Conservation (phyloP, 1,140 invertebrate species). For the Danaus melanippus region DNA sequence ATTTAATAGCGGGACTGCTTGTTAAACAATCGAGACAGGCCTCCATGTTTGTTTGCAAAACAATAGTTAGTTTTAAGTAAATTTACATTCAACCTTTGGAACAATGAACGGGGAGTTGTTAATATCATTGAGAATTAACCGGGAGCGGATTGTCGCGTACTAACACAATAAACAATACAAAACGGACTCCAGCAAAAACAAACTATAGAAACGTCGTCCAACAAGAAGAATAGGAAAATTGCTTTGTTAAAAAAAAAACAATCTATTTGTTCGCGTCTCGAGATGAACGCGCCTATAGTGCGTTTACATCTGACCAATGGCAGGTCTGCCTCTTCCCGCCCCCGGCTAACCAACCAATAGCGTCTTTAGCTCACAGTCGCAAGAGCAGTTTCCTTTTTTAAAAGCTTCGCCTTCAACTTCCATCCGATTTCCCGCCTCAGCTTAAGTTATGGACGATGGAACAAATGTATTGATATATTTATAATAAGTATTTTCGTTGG, state of each 20-base stretch:
- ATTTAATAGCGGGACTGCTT: conserved; percentile 22
- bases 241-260: conserved; percentile 62
- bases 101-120: conserved; percentile 55
- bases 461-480: conserved; percentile 64
- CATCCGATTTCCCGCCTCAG: conserved; percentile 66
- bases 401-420: conserved; percentile 64
- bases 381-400: conserved; percentile 68
- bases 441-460: conserved; percentile 60
- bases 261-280: conserved; percentile 65
- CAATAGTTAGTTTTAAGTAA: conserved; percentile 58
- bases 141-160: conserved; percentile 59
- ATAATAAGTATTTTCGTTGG: conserved; percentile 50
- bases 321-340: conserved; percentile 43
- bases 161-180: conserved; percentile 67
- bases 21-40: conserved; percentile 27
- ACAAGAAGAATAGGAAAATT: conserved; percentile 72
- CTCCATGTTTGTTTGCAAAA: conserved; percentile 44
- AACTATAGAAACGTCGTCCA: conserved; percentile 61
- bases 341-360: conserved; percentile 43
- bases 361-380: conserved; percentile 30
- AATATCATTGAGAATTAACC: conserved; percentile 65
- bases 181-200: conserved; percentile 61
- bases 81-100: conserved; percentile 49
- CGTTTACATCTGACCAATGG: conserved; percentile 49
- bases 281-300: conserved; percentile 61